Evolutionary conservation across 2,888 invertebrate species (phyloP).

Genomic region (Eupithecia abbreviata): DNA sequence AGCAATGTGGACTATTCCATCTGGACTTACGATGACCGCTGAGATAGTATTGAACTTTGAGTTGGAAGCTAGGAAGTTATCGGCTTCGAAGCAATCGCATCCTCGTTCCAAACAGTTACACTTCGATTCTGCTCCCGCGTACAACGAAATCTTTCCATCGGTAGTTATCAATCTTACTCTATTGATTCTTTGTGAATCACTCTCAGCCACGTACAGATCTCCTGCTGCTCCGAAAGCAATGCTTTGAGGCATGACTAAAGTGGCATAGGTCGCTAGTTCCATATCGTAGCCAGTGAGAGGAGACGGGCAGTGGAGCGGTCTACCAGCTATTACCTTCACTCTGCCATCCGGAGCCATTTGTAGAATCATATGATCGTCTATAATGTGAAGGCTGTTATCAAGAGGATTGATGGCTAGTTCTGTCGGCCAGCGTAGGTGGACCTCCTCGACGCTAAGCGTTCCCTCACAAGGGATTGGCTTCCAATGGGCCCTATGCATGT

Average conservation of each 20-base stretch:
- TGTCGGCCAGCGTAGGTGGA: conserved; percentile 97
- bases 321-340: conserved; percentile 96
- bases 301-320: conserved; percentile 95
- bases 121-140: conserved; percentile 96
- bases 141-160: conserved; percentile 96
- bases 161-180: conserved; percentile 95
- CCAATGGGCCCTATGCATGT: conserved; percentile 97
- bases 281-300: conserved; percentile 91
- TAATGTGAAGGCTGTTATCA: conserved; percentile 96
- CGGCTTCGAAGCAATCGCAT: conserved; percentile 96
- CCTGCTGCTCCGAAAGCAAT: conserved; percentile 97
- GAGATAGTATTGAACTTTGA: conserved; percentile 97
- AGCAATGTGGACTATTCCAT: conserved; percentile 96
- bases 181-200: conserved; percentile 97
- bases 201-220: conserved; percentile 96
- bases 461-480: conserved; percentile 97
- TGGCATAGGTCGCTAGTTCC: conserved; percentile 95
- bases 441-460: conserved; percentile 95
- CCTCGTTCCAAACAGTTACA: conserved; percentile 96
- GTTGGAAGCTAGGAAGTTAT: conserved; percentile 95
- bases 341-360: conserved; percentile 95
- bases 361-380: conserved; percentile 97
- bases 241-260: conserved; percentile 96
- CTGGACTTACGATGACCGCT: conserved; percentile 95
- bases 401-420: conserved; percentile 96